Evolutionary conservation across 2,113 vertebrate genomes (phyloP).

Genomic region (Brevimyrus niger): DNA sequence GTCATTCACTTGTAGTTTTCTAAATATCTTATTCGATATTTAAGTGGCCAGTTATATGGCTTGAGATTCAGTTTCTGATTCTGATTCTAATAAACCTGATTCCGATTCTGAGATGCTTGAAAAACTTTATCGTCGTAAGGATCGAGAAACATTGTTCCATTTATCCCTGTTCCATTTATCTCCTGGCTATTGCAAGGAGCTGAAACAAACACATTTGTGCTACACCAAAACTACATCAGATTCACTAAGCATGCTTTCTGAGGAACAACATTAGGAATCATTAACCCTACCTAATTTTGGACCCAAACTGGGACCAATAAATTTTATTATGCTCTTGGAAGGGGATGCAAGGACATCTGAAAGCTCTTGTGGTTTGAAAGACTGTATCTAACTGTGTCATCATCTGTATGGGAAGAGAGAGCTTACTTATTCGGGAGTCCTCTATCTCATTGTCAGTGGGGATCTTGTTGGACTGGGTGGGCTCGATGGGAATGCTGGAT

Average conservation of each 20-base stretch:
- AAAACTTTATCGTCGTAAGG: not conserved
- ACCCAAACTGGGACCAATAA: not conserved
- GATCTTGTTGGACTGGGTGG: constrained; percentile 62
- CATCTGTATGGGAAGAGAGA: not conserved
- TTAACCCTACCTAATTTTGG: not conserved
- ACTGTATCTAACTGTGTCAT: not conserved
- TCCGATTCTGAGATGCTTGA: not conserved
- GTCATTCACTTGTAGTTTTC: not conserved
- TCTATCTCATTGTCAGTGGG: constrained; percentile 76
- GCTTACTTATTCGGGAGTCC: constrained; percentile 73
- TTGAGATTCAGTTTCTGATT: not conserved
- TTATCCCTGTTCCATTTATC: not conserved
- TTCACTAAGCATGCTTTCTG: not conserved
- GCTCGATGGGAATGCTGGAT: constrained; percentile 59
- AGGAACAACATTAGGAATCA: not conserved
- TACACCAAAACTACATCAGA: not conserved
- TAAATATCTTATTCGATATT: not conserved
- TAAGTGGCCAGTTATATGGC: not conserved
- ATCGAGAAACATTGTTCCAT: not conserved
- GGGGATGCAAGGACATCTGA: not conserved
- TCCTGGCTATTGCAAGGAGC: not conserved
- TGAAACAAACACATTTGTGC: not conserved
- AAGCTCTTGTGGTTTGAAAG: not conserved
- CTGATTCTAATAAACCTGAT: too few relatives aligned
- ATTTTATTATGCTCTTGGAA: not conserved